These are phyloP conservation scores for Ectemnius cavifrons DNA, from an alignment of 2,888 invertebrate genomes.

Conservation along the genomic window DNA sequence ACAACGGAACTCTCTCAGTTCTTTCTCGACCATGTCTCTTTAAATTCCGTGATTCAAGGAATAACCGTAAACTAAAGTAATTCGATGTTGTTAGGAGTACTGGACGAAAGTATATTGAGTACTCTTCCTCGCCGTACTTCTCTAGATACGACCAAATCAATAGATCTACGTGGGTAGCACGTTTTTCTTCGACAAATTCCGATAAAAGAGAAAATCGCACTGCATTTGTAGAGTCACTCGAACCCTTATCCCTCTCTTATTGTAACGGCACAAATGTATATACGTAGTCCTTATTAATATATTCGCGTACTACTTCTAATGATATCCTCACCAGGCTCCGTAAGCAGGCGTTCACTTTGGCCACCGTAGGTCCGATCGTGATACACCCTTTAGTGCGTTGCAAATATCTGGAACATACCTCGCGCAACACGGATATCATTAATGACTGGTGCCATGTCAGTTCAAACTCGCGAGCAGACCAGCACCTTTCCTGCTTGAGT, in stretches of 20 bases:
- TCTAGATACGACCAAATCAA: slow-evolving; percentile 54
- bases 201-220: background rate
- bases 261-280: slow-evolving; percentile 41
- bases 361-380: slow-evolving; percentile 44
- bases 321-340: background rate
- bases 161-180: background rate
- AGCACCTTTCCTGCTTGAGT: no score
- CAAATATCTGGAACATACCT: slow-evolving; percentile 51
- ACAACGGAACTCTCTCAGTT: background rate
- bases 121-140: slow-evolving; percentile 54
- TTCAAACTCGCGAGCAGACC: background rate
- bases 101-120: slow-evolving; percentile 44
- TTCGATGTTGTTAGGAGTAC: background rate
- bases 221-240: background rate
- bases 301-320: slow-evolving; percentile 5
- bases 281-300: slow-evolving; percentile 4
- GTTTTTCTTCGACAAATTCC: background rate
- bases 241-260: slow-evolving; percentile 19
- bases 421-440: slow-evolving; percentile 36
- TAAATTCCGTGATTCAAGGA: background rate
- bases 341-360: slow-evolving; percentile 2
- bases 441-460: no score
- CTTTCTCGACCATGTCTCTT: background rate
- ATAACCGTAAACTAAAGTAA: background rate
- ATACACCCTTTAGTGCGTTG: slow-evolving; percentile 7